A percentile compares a stretch with the other conserved stretches of the same genome.
phyloP scores from a whole-genome alignment of 2,797 vertebrate genomes.

The Gallinago solitaria region DNA sequence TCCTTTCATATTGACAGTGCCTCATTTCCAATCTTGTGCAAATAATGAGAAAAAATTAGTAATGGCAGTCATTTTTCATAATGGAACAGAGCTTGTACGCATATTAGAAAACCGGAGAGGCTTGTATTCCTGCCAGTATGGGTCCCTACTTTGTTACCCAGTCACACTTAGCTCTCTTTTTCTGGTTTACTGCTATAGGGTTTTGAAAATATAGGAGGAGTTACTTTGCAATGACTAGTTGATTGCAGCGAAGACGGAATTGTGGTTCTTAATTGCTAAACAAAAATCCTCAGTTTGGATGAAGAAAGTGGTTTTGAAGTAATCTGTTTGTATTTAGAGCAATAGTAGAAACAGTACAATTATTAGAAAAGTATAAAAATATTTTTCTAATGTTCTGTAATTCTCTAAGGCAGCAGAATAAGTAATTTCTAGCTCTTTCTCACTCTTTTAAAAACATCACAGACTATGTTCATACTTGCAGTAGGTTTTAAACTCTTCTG shows the following conservation, averaged over 20 bases:
- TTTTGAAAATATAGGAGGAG: not conserved
- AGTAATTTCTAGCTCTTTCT: not conserved
- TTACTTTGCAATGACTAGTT: not conserved
- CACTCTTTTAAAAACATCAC: not conserved
- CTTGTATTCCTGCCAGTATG: not conserved
- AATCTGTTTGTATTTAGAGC: not conserved
- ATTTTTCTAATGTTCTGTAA: not conserved
- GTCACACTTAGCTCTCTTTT: not conserved
- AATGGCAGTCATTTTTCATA: not conserved
- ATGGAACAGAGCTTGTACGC: not conserved
- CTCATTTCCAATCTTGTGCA: constrained; percentile 19
- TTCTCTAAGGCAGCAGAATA: not conserved
- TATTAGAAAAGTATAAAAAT: not conserved
- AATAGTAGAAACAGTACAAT: not conserved
- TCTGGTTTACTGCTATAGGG: not conserved
- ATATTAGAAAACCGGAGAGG: not conserved
- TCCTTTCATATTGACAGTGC: not conserved
- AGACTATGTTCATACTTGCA: not conserved
- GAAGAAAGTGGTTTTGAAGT: not conserved
- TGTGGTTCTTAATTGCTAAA: not conserved
- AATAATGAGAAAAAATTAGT: constrained; percentile 2
- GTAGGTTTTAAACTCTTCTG: not conserved
- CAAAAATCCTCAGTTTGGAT: not conserved
- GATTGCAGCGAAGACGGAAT: not conserved
- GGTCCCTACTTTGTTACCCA: not conserved